Evolutionary conservation across 2,888 invertebrate genomes (phyloP), one percentile per base, ranked within the genome.

Genomic region (Stenchaetothrips biformis): DNA sequence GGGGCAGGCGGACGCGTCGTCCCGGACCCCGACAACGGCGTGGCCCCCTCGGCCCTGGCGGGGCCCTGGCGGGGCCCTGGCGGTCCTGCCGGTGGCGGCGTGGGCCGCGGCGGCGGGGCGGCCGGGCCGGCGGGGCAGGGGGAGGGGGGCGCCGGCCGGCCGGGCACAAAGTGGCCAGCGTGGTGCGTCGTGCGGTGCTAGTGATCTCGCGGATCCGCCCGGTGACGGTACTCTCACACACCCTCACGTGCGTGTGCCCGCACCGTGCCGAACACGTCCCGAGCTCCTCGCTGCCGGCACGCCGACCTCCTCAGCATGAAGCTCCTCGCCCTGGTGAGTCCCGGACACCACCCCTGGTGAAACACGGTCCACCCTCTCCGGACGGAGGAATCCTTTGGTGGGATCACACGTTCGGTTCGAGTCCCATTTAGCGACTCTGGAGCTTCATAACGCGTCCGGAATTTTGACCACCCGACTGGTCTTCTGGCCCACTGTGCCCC

Each of bases 11-110:
- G 67, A 3, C 25, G 21, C 67, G 37, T 37, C 37, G 67, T 25
- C 67, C 67, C 67, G 67, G 67, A 74, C 67, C 67, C 67, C 25
- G 67, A 74, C 67, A 74, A 74, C 67, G 67, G 67, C 37, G 37
- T 37, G 37, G 37, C 37, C 37, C 37, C 37, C 37, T 37, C 37
- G 37, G 37, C 37, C 37, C 37, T 37, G 21, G 67, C 67, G 21
- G 67, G 0, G 67, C 67, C 67, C 62, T 6, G 67, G 7, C 67
- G 67, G n/a, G 0, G 21, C 67, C 67, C 67, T 21, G n/a, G n/a
- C n/a, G n/a, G n/a, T n/a, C n/a, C n/a, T n/a, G n/a, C n/a, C n/a
- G n/a, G n/a, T n/a, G 37, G 37, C 37, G 37, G 37, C 37, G 37
- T 37, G 37, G 37, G 37, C 37, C 37, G 37, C 4, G 37, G 37